Evolutionary conservation across 2,888 invertebrate genomes (phyloP).

Genomic region (Drosophila paracracens): DNA sequence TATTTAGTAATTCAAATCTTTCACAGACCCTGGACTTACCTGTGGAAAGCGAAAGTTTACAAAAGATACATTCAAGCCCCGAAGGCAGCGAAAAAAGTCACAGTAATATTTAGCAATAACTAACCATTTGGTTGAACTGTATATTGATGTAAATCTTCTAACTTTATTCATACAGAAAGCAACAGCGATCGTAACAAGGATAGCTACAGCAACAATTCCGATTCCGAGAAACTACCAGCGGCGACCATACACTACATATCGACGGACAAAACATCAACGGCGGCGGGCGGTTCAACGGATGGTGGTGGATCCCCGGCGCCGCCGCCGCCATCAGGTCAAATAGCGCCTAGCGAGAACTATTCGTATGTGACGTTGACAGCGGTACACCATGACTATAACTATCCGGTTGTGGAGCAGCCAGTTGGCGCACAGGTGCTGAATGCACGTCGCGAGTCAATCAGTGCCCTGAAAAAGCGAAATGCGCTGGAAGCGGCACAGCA

Average conservation of each 20-base stretch:
- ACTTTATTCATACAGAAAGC: conserved; percentile 75
- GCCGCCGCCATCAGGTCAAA: conserved; percentile 65
- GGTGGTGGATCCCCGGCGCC: conserved; percentile 34
- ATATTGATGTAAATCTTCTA: background rate
- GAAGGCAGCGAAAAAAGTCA: conserved; percentile 86
- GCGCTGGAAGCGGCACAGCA: conserved; percentile 85
- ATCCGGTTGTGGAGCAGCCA: conserved; percentile 87
- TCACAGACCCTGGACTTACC: conserved; percentile 94
- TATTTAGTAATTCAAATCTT: conserved; percentile 17
- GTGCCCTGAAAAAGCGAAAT: conserved; percentile 89
- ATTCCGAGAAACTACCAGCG: conserved; percentile 79
- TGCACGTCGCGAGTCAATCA: conserved; percentile 86
- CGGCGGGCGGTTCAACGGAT: conserved; percentile 43
- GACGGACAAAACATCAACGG: conserved; percentile 83
- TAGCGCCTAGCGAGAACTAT: conserved; percentile 88
- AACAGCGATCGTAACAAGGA: conserved; percentile 80
- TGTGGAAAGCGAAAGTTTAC: conserved; percentile 89
- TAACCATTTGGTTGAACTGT: background rate
- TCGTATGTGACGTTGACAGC: conserved; percentile 94
- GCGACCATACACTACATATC: conserved; percentile 87
- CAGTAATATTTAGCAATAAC: conserved; percentile 65
- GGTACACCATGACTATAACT: conserved; percentile 93
- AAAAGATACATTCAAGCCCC: conserved; percentile 89
- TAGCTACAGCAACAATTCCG: conserved; percentile 74
- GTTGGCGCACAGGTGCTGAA: conserved; percentile 84